Conservation (phyloP, 2,797 vertebrate species). For the Danio kyathit region DNA sequence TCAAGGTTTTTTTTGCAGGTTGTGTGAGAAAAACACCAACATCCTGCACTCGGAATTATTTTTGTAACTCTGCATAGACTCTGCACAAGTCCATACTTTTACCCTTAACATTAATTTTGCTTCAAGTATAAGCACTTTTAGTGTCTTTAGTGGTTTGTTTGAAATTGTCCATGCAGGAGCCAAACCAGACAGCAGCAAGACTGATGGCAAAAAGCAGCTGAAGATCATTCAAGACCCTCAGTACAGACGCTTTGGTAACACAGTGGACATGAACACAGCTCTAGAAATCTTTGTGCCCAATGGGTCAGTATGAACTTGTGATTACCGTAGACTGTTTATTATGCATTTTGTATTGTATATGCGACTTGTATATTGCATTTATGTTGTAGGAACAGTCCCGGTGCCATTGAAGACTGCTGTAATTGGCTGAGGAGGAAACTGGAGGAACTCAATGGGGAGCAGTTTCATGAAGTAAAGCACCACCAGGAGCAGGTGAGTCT, state of each 20-base stretch:
- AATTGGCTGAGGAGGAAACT: slow-evolving; percentile 85
- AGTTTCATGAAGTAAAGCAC: slow-evolving; percentile 77
- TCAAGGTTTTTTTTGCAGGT: too few relatives aligned
- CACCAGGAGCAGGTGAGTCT: slow-evolving; percentile 91
- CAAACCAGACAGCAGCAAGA: slow-evolving; percentile 61
- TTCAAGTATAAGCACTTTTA: too few relatives aligned
- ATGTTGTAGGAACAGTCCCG: slow-evolving; percentile 50
- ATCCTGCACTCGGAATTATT: too few relatives aligned
- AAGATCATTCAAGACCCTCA: slow-evolving; percentile 87
- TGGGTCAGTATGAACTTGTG: slow-evolving; percentile 48
- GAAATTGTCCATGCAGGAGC: slow-evolving; percentile 67
- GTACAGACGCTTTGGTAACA: slow-evolving; percentile 85
- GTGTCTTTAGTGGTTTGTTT: not conserved
- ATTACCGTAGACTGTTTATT: not conserved
- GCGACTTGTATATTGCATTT: not conserved
- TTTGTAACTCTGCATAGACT: too few relatives aligned
- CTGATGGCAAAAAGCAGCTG: slow-evolving; percentile 81
- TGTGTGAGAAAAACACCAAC: too few relatives aligned
- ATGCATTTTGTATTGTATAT: not conserved
- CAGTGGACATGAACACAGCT: slow-evolving; percentile 90
- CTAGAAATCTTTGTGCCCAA: slow-evolving; percentile 73
- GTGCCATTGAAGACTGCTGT: slow-evolving; percentile 88
- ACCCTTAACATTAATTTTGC: too few relatives aligned
- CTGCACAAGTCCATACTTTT: too few relatives aligned
- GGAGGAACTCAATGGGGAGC: slow-evolving; percentile 88